Conservation (phyloP, 2,888 invertebrate genomes). For the Hydropsyche betteni region DNA sequence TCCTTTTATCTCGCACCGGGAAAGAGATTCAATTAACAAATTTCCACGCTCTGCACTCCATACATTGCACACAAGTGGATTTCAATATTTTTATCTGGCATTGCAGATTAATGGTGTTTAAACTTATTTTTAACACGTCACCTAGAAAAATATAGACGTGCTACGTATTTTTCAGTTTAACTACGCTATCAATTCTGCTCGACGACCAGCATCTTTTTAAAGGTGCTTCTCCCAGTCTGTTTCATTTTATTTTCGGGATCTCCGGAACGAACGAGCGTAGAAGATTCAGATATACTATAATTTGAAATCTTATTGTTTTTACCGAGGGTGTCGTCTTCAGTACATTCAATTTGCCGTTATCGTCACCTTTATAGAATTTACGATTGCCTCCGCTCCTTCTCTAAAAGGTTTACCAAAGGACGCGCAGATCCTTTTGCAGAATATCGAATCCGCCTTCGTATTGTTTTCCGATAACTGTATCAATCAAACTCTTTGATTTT, state of each 20-base stretch:
- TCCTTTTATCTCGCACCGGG: background rate
- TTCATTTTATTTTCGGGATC: conserved; percentile 21
- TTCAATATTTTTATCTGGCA: no score
- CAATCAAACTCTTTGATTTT: conserved; percentile 31
- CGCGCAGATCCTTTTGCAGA: conserved; percentile 14
- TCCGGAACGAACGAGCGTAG: conserved; percentile 8
- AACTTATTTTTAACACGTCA: no score
- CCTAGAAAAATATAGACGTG: no score
- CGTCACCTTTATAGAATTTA: conserved; percentile 45
- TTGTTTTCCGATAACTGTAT: conserved; percentile 32
- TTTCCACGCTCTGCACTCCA: background rate
- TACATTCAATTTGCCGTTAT: conserved; percentile 43
- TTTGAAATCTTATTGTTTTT: conserved; percentile 48
- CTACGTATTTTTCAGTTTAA: conserved; percentile 38
- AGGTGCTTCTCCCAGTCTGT: conserved; percentile 5
- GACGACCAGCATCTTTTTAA: background rate
- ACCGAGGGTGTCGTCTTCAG: conserved; percentile 33
- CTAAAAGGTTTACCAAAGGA: conserved; percentile 32
- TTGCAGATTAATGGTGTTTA: no score
- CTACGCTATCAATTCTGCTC: conserved; percentile 38
- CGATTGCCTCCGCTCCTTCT: conserved; percentile 35
- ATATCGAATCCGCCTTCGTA: conserved; percentile 17
- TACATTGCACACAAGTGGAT: no score
- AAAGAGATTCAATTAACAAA: conserved; percentile 28
- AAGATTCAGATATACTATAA: conserved; percentile 42